Conservation (phyloP, 2,113 vertebrate genomes). For the Ondatra zibethicus region DNA sequence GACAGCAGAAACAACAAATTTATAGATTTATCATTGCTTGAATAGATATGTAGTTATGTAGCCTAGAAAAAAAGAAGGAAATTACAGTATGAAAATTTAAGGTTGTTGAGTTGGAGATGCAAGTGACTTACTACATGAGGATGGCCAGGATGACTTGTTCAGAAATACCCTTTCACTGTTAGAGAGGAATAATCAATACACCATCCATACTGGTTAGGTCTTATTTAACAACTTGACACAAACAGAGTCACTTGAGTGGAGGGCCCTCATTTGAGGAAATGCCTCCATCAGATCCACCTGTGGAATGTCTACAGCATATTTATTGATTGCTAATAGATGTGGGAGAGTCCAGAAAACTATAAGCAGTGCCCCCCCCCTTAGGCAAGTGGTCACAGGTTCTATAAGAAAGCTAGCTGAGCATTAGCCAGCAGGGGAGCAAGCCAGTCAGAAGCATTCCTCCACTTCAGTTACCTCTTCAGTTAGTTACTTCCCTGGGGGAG, state of each 20-base stretch:
- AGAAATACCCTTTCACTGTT: slow-evolving; percentile 16
- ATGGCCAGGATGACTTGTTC: not conserved
- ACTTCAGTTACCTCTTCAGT: not conserved
- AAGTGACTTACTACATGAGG: not conserved
- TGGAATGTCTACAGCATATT: not conserved
- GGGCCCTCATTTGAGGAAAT: not conserved
- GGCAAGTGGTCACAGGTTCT: not conserved
- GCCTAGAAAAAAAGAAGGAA: not conserved
- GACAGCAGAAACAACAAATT: slow-evolving; percentile 45
- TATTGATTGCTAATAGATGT: not conserved
- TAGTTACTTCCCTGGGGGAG: not conserved
- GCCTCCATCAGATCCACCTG: not conserved
- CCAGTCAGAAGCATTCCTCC: not conserved
- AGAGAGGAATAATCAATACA: not conserved
- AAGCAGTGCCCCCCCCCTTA: not conserved
- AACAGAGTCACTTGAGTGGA: not conserved
- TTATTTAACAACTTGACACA: not conserved
- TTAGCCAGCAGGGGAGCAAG: not conserved
- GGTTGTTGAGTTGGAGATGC: not conserved
- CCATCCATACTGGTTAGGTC: not conserved
- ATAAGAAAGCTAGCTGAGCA: not conserved
- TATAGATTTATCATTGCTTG: not conserved
- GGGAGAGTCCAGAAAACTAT: not conserved
- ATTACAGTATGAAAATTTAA: slow-evolving; percentile 24
- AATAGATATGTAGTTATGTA: slow-evolving; percentile 1